phyloP scores from a whole-genome alignment of 1,140 invertebrate genomes.

The Drosophila subobscura region DNA sequence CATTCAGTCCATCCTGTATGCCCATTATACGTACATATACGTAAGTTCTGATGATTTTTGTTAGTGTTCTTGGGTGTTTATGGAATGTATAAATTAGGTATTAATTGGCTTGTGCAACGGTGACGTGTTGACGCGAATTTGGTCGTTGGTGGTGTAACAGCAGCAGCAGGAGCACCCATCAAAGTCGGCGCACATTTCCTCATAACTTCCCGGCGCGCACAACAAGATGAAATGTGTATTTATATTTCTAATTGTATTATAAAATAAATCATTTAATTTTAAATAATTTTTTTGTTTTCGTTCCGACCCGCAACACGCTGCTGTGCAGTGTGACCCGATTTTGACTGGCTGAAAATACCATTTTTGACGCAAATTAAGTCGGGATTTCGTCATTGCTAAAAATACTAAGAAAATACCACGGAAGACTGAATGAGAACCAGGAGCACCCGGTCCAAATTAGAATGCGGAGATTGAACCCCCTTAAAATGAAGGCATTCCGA shows the following conservation, averaged over 20 bases:
- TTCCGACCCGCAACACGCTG: constrained; percentile 40
- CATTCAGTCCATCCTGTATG: constrained; percentile 68
- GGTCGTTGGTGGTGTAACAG: constrained; percentile 50
- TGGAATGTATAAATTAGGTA: constrained; percentile 47
- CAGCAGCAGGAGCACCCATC: constrained; percentile 62
- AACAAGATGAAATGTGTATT: constrained; percentile 21
- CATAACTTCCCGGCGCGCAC: constrained; percentile 51
- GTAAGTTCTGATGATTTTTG: constrained; percentile 16
- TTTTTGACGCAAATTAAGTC: constrained; percentile 12
- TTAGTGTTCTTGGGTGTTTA: constrained; percentile 12
- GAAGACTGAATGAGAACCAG: no score
- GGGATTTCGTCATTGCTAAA: constrained; percentile 26
- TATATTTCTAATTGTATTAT: constrained; percentile 13
- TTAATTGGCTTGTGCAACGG: constrained; percentile 59
- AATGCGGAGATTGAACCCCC: no score
- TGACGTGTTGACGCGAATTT: constrained; percentile 43
- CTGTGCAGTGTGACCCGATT: constrained; percentile 37
- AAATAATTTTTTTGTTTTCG: constrained; percentile 23
- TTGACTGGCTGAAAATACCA: constrained; percentile 4
- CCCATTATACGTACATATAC: constrained; percentile 66
- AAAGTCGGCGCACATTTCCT: constrained; percentile 67
- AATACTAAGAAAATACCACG: constrained; percentile 24
- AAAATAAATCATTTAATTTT: constrained; percentile 5
- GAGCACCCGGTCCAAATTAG: no score
- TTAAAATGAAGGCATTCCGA: no score